Evolutionary conservation across 1,140 invertebrate species (phyloP).

Genomic region (Cyphomyrmex costatus): DNA sequence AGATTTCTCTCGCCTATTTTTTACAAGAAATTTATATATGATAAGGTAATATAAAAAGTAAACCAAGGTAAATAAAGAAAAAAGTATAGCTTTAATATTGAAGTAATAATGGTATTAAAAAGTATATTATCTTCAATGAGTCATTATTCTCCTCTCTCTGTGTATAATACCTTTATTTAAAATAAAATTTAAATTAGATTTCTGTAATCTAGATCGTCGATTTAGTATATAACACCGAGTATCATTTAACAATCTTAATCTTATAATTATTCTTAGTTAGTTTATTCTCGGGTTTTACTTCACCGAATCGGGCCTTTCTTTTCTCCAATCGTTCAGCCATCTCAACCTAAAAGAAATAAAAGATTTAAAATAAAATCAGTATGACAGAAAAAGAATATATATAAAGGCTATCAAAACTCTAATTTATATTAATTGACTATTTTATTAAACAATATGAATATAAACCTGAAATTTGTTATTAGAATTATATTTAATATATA

Average conservation of each 20-base stretch:
- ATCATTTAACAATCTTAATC: conserved; percentile 86
- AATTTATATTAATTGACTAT: too few relatives aligned
- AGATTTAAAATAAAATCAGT: conserved; percentile 6
- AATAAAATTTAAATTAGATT: conserved; percentile 71
- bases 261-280: conserved; percentile 80
- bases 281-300: conserved; percentile 81
- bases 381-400: background rate
- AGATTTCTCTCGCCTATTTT: background rate
- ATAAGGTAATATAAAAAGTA: conserved; percentile 18
- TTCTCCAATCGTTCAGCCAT: conserved; percentile 90
- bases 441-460: too few relatives aligned
- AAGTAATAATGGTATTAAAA: background rate
- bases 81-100: conserved; percentile 13
- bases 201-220: conserved; percentile 78
- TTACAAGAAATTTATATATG: conserved; percentile 22
- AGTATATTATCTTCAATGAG: conserved; percentile 53
- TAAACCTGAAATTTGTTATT: too few relatives aligned
- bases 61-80: background rate
- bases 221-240: conserved; percentile 83
- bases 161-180: conserved; percentile 60
- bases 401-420: too few relatives aligned
- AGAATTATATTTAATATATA: too few relatives aligned
- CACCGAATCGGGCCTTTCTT: conserved; percentile 91
- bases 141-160: conserved; percentile 5
- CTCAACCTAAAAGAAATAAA: conserved; percentile 83